Base-by-base conservation (phyloP, 2,797 vertebrate genomes). In the Cynodonichthys magdalenae region DNA sequence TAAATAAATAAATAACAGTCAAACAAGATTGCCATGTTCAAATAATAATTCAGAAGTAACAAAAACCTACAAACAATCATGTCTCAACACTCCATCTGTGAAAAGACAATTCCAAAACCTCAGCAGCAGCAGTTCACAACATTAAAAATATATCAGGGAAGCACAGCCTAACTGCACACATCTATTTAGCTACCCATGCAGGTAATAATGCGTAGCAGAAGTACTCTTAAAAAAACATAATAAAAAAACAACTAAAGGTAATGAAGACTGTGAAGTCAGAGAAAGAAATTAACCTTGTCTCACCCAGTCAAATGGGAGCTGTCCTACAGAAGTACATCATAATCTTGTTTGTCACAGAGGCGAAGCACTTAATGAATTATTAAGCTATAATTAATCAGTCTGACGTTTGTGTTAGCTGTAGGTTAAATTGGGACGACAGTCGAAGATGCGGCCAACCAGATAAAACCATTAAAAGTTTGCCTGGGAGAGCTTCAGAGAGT, bases 351-450 rank as follows among this genome's bases (percentile, higher is more conserved):
- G 19, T 58, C 63, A 65, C 46, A 39, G 61, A 74, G 41, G 12
- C 5, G 44, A 41, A 1, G 47, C 27, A 15, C 64, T 67, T 63
- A 15, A 44, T 29, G 3, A 55, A 44, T 49, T 19, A 63, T 45
- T 59, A 59, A n/a, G 20, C 15, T 59, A 24, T 29, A 56, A 74
- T 80, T 63, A 46, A 62, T 59, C 9, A 19, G n/a, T 7, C 4
- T 53, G 28, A 47, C 72, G 4, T n/a, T 28, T 72, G 14, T 53
- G 50, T 59, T 46, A 45, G n/a, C 46, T 42, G n/a, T 11, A 55
- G 14, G 45, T 48, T 28, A 34, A 2, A 48, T 12, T 29, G 5
- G 18, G 27, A 59, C 41, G 56, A 28, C 39, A 34, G 0, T 19
- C 6, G 3, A 15, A 61, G 45, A 62, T 41, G 41, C 12, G 49